phyloP scores from a whole-genome alignment of 2,113 vertebrate genomes.

The Elgaria multicarinata region DNA sequence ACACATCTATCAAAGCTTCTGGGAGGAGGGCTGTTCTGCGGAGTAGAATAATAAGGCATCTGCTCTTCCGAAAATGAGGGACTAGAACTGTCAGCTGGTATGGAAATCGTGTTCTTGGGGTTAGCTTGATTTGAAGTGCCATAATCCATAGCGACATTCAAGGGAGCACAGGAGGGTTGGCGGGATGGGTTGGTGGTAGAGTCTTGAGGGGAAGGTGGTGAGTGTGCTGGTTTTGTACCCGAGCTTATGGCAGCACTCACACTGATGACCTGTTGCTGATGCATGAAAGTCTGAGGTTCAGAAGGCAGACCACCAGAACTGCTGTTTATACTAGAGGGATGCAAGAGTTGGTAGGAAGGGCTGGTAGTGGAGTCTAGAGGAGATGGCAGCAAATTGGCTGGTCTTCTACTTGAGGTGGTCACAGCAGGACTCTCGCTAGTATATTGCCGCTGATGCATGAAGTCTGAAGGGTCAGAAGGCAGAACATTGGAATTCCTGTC shows the following conservation, averaged over 20 bases:
- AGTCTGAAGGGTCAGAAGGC: background rate
- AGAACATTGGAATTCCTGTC: background rate
- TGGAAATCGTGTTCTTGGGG: background rate
- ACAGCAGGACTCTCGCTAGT: background rate
- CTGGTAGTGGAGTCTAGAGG: background rate
- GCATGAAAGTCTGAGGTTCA: background rate
- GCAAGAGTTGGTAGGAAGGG: background rate
- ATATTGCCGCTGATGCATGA: background rate
- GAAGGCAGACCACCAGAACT: background rate
- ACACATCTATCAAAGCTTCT: background rate
- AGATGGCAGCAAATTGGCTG: background rate
- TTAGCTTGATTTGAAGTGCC: background rate
- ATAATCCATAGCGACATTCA: background rate
- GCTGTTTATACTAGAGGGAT: background rate
- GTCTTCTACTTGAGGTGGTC: background rate
- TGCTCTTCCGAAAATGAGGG: background rate
- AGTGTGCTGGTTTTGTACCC: too few relatives aligned
- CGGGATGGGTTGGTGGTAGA: background rate
- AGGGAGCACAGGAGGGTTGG: background rate
- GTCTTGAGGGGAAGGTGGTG: background rate
- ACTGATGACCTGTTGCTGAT: background rate
- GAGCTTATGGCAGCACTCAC: background rate
- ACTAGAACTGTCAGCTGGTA: background rate
- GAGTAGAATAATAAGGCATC: background rate
- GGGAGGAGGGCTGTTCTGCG: background rate